A percentile compares a stretch with the other conserved stretches of the same genome.
These are phyloP conservation scores for Indicator maculatus DNA, from an alignment of 2,113 vertebrate genomes.

Conservation along the genomic window DNA sequence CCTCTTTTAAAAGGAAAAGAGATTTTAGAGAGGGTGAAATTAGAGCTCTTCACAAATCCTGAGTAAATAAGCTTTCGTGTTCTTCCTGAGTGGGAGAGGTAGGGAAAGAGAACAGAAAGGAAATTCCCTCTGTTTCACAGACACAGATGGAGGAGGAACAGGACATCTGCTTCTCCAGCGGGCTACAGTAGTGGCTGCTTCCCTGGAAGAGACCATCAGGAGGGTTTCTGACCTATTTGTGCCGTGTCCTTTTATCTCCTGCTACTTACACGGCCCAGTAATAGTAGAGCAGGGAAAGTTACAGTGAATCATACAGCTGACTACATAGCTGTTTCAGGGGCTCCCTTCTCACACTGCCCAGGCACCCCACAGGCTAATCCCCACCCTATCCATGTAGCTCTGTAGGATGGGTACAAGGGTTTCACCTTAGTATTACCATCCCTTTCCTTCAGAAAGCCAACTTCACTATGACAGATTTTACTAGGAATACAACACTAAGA, in stretches of 20 bases:
- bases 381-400: not conserved
- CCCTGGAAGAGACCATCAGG: not conserved
- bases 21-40: not conserved
- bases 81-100: not conserved
- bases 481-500: not conserved
- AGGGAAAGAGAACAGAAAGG: not conserved
- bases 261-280: not conserved
- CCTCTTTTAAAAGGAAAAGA: not conserved
- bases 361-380: not conserved
- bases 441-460: not conserved
- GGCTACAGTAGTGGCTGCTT: not conserved
- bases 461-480: not conserved
- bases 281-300: not conserved
- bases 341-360: not conserved
- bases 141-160: conserved; percentile 1
- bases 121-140: conserved; percentile 2
- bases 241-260: conserved; percentile 16
- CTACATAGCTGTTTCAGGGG: not conserved
- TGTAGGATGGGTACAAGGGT: not conserved
- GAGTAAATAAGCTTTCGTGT: not conserved
- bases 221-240: conserved; percentile 56
- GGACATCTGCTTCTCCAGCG: conserved; percentile 18
- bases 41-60: not conserved
- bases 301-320: not conserved
- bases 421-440: not conserved